Conservation (phyloP, 2,888 invertebrate genomes). For the Drosophila anomelani region DNA sequence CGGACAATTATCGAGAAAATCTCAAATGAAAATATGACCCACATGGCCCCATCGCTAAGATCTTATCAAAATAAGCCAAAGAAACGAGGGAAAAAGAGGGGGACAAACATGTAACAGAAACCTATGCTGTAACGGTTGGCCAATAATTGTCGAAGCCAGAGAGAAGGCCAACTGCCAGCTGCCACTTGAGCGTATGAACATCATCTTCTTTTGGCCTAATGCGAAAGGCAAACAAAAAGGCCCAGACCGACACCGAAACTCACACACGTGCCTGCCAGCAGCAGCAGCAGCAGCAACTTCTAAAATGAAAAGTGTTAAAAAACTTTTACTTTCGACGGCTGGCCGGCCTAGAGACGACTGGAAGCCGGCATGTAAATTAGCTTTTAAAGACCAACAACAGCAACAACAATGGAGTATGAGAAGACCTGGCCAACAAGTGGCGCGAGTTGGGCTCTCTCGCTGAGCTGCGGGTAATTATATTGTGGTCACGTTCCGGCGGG, state of each 20-base stretch:
- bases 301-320: constrained; percentile 77
- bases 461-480: constrained; percentile 77
- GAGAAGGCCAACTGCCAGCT: constrained; percentile 50
- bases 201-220: constrained; percentile 60
- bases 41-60: constrained; percentile 27
- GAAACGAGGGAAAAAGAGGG: constrained; percentile 12
- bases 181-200: constrained; percentile 60
- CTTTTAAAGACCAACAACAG: constrained; percentile 62
- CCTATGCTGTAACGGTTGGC: constrained; percentile 36
- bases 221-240: constrained; percentile 65
- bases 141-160: constrained; percentile 25
- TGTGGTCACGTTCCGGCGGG: constrained; percentile 80
- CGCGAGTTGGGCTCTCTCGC: constrained; percentile 48
- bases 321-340: constrained; percentile 75
- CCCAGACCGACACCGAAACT: constrained; percentile 11
- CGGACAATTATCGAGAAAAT: constrained; percentile 1
- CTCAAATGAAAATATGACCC: constrained; percentile 17
- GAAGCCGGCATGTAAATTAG: constrained; percentile 68
- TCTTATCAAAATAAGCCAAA: constrained; percentile 43
- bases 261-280: constrained; percentile 21
- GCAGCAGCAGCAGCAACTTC: constrained; percentile 53
- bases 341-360: constrained; percentile 28
- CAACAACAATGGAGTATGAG: background rate
- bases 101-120: constrained; percentile 47
- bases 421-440: constrained; percentile 70